Percentiles rank a stretch among this genome's conserved stretches.
These are phyloP conservation scores for Paramacrobiotus metropolitanus DNA, from an alignment of 1,140 invertebrate species.

Conservation along the genomic window DNA sequence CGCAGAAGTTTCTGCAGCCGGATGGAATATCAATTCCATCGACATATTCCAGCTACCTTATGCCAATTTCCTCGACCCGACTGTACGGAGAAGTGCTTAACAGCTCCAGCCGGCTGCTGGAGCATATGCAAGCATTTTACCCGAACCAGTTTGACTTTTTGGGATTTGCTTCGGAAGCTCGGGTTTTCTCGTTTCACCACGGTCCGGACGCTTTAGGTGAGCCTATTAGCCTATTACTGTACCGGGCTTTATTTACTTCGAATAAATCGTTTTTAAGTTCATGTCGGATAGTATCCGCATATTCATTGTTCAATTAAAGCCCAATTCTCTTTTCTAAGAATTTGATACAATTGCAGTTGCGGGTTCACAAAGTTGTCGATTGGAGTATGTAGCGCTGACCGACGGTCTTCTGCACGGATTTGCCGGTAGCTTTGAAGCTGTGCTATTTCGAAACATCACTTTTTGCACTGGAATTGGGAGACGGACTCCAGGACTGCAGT, in stretches of 20 bases:
- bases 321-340: no score
- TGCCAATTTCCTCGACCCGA: conserved; percentile 55
- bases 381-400: neutral
- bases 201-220: no score
- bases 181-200: no score
- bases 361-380: no score
- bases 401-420: conserved; percentile 72
- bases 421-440: conserved; percentile 74
- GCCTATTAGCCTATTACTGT: no score
- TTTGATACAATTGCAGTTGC: no score
- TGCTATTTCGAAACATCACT: conserved; percentile 54
- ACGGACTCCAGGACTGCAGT: conserved; percentile 70
- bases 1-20: conserved; percentile 53
- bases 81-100: conserved; percentile 33
- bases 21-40: conserved; percentile 75
- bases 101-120: neutral
- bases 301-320: no score
- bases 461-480: conserved; percentile 63
- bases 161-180: no score
- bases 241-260: no score
- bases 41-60: conserved; percentile 69
- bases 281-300: no score
- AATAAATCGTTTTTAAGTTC: no score
- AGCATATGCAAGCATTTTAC: neutral
- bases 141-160: no score